These are phyloP conservation scores for Sepioteuthis lessoniana DNA, from an alignment of 2,888 invertebrate species.

Conservation along the genomic window DNA sequence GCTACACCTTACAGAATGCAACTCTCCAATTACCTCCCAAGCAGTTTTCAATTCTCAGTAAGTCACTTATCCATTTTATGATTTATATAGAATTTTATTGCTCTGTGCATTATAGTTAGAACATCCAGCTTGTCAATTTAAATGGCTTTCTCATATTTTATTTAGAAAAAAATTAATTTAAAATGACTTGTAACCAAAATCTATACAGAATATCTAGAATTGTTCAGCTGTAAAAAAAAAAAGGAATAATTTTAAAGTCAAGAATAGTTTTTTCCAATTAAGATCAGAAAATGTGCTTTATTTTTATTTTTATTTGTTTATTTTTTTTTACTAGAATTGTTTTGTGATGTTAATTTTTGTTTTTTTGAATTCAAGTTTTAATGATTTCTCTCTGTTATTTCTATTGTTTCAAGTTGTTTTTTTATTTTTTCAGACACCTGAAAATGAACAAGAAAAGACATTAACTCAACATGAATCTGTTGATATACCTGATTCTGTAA, in stretches of 20 bases:
- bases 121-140: not conserved
- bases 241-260: no score
- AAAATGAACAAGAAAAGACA: not conserved
- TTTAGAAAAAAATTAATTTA: not conserved
- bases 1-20: constrained; percentile 34
- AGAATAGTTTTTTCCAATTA: no score
- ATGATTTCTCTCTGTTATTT: not conserved
- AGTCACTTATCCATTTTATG: not conserved
- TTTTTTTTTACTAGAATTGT: no score
- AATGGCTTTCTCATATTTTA: not conserved
- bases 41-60: not conserved
- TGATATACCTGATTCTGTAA: not conserved
- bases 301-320: no score
- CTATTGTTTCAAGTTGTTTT: not conserved
- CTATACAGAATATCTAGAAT: not conserved
- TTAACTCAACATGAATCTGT: not conserved
- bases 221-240: no score
- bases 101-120: not conserved
- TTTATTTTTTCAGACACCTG: constrained; percentile 38
- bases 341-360: no score
- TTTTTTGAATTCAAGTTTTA: not conserved
- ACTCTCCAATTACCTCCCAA: constrained; percentile 36
- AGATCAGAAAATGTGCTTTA: no score
- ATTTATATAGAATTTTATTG: not conserved
- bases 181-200: not conserved